Evolutionary conservation across 2,113 vertebrate genomes (phyloP), one percentile per base, ranked within the genome.

Genomic region (Misgurnus mizolepis): DNA sequence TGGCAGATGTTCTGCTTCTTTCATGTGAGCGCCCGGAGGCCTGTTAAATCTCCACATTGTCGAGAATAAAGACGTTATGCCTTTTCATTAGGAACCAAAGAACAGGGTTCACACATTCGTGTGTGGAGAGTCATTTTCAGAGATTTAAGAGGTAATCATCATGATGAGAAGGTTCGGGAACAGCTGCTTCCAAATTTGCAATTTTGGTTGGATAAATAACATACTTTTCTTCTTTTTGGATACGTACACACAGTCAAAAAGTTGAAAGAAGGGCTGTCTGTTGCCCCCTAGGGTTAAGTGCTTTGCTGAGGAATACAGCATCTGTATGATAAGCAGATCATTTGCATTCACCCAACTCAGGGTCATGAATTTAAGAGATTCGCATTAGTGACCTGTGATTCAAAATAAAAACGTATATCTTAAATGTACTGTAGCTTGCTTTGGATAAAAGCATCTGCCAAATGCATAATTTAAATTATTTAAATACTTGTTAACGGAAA

Each of bases 1-100:
- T 6, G 17, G 64, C 84, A 83, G 84, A 81, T 81, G 81, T 79
- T 68, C 75, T 55, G 0, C 15, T 68, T 75, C 70, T 81, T 81
- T 85, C 75, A 75, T 85, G 69, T 85, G 64, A 34, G 55, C 4
- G 14, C 80, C 17, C n/a, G 65, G 6, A 80, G 65, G 11, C 50
- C 70, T 15, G 66, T 77, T 78, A 69, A 56, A 58, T 60, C 80
- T 50, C 56, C 66, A 70, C 41, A 70, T 53, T 67, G 22, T 43
- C 18, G 15, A 10, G 61, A 77, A 4, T 27, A 66, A 66, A 0
- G 27, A 22, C 17, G n/a, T 17, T 22, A 15, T 27, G 40, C 40
- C 66, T 77, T 70, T 70, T 70, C 73, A 64, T 81, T 50, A 53
- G 47, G 4, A 41, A 53, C 3, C 15, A 66, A 76, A 66, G 61